Base-by-base conservation (phyloP, 1,140 invertebrate species). In the Hyphantria cunea region DNA sequence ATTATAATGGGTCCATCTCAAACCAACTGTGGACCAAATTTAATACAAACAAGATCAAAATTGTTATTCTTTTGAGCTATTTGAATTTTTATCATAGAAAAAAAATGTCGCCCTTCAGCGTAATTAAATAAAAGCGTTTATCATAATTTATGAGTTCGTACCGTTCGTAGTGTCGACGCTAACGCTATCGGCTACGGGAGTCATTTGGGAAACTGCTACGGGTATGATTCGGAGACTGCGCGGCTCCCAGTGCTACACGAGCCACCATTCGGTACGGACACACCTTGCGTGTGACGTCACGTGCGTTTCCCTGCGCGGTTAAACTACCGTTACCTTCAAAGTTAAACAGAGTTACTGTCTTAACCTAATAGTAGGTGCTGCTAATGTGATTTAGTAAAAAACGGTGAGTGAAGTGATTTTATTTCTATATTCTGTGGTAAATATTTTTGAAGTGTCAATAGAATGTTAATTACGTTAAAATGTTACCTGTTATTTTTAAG, bases 211-310 rank as follows among this genome's bases (percentile, higher is more conserved):
- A 64, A 25, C 48, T 73, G 66, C 65, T 76, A 71, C 62, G 62
- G 45, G 69, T 74, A 74, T 75, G 70, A 73, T 64, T 77, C 72
- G 74, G 78, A 81, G 78, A 72, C 78, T 81, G 78, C 78, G 78
- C 78, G 76, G 62, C 66, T 67, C 64, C 73, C 76, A 81, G 78
- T 81, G 63, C 66, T 66, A 63, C 69, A 66, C 56, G 64, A 64
- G 55, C 66, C 34, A 61, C 66, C 51, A 55, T 54, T 41, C 58
- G 33, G 68, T 59, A 47, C 63, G 44, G 68, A 63, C 70, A 71
- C 77, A 56, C 6, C 70, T 49, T 5, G 58, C n/a, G 59, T 66
- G 52, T 67, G 52, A 58, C 17, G 17, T 25, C 17, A 25, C 53
- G 58, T 54, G 41, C 58, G 37, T 17, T 13, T 10, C 12, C 9